Base-by-base conservation (phyloP, 2,113 vertebrate species). In the Erythrocercus mccallii region DNA sequence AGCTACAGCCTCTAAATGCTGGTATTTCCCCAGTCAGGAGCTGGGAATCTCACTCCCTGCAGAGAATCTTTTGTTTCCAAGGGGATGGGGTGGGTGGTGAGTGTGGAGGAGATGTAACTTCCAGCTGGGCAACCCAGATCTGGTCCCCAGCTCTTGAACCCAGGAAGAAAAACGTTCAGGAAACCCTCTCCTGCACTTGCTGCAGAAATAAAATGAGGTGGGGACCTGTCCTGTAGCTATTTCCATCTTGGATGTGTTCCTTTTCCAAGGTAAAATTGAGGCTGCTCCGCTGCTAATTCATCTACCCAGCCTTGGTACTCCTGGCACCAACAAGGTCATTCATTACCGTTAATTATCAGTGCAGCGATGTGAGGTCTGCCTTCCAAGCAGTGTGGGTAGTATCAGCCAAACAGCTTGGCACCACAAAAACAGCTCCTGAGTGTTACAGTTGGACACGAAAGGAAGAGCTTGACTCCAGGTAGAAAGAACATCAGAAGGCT, bases 361-460 rank as follows among this genome's bases (percentile, higher is more conserved):
- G 0, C 5, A 4, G 62, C 0, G 0, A 48, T n/a, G 77, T 58
- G 88, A 90, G 81, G 64, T 38, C 69, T 84, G 0, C 76, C 80
- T 88, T 80, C 9, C 5, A 11, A 50, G 77, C 27, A 50, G 30
- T 12, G 69, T 58, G 82, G 14, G 51, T 19, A 74, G 28, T 19
- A 6, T 47, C 85, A 89, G 18, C 81, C 20, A 6, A 58, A 50
- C 10, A 40, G 48, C 62, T 48, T 12, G 1, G 66, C 62, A 15
- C 19, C 0, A 2, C 0, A 0, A 44, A 60, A 88, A 18, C 70
- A 5, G 37, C 83, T n/a, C 44, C 70, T 42, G n/a, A n/a, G n/a
- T n/a, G n/a, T n/a, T n/a, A n/a, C n/a, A n/a, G n/a, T n/a, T n/a
- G n/a, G n/a, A n/a, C n/a, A n/a, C n/a, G n/a, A n/a, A n/a, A n/a